phyloP scores from a whole-genome alignment of 2,113 vertebrate genomes.

The Chlorodrepanis virens region DNA sequence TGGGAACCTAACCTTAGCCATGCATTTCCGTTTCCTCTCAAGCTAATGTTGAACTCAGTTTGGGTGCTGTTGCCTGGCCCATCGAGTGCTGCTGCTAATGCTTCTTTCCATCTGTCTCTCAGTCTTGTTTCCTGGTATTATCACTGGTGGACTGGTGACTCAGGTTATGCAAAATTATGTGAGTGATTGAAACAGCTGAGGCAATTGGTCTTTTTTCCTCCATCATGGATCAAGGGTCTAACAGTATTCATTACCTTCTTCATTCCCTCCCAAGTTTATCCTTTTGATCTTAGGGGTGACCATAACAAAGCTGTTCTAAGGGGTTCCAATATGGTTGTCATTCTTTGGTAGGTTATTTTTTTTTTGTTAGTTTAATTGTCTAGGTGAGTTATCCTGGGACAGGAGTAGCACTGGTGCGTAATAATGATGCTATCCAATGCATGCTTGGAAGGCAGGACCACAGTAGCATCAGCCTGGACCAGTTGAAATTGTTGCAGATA shows the following conservation, averaged over 20 bases:
- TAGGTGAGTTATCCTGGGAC: background rate
- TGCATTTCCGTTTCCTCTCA: background rate
- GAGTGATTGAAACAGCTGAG: background rate
- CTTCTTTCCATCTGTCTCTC: background rate
- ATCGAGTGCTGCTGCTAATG: background rate
- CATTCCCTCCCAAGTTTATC: background rate
- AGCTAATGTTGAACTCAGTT: background rate
- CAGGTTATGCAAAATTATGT: background rate
- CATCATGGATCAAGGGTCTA: accelerated
- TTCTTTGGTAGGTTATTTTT: background rate
- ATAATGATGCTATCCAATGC: accelerated
- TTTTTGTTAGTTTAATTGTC: background rate
- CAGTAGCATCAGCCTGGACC: background rate
- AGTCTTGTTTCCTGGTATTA: background rate
- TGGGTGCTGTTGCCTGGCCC: background rate
- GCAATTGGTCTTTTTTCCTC: background rate
- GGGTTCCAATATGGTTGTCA: background rate
- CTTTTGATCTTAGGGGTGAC: background rate
- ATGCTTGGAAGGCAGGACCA: background rate
- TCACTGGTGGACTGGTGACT: background rate
- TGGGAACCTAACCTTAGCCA: background rate
- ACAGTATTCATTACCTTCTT: background rate
- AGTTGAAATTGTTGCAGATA: background rate
- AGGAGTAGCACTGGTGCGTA: background rate
- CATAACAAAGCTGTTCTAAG: background rate